Conservation (phyloP, 2,113 vertebrate genomes). For the Pachypanchax playfairii region DNA sequence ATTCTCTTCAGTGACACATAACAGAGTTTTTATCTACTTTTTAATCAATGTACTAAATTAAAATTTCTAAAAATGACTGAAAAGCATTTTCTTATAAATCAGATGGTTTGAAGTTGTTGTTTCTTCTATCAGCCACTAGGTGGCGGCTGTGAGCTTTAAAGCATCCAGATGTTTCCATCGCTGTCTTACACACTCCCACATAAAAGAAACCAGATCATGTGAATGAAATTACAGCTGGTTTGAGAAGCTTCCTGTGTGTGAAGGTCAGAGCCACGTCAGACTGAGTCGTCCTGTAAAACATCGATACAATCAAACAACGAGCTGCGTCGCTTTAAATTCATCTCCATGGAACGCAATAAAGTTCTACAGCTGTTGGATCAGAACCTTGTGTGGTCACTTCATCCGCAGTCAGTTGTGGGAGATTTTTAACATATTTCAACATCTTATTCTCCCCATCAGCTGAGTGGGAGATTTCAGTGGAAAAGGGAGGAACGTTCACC, state of each 20-base stretch:
- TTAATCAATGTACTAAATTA: too few species aligned
- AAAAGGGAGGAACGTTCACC: too few species aligned
- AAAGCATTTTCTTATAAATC: too few species aligned
- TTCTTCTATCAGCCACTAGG: not conserved
- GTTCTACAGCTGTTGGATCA: not conserved
- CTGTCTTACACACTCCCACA: not conserved
- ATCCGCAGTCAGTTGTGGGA: not conserved
- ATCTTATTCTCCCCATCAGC: not conserved
- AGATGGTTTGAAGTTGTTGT: too few species aligned
- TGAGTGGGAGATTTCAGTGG: too few species aligned
- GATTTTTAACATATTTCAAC: too few species aligned
- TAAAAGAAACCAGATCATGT: slow-evolving; percentile 14
- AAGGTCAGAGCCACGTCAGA: slow-evolving; percentile 28
- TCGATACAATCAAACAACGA: slow-evolving; percentile 18
- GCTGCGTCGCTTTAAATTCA: slow-evolving; percentile 3
- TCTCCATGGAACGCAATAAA: too few species aligned
- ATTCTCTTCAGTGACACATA: too few species aligned
- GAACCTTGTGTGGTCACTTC: not conserved
- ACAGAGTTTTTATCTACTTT: too few species aligned
- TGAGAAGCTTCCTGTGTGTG: slow-evolving; percentile 38
- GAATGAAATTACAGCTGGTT: slow-evolving; percentile 46
- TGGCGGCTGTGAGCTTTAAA: not conserved
- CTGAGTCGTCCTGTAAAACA: slow-evolving; percentile 44
- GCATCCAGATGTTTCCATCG: too few species aligned
- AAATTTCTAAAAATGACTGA: too few species aligned